Evolutionary conservation across 2,888 invertebrate species (phyloP), one percentile per base, ranked within the genome.

Genomic region (Adelphocoris suturalis): DNA sequence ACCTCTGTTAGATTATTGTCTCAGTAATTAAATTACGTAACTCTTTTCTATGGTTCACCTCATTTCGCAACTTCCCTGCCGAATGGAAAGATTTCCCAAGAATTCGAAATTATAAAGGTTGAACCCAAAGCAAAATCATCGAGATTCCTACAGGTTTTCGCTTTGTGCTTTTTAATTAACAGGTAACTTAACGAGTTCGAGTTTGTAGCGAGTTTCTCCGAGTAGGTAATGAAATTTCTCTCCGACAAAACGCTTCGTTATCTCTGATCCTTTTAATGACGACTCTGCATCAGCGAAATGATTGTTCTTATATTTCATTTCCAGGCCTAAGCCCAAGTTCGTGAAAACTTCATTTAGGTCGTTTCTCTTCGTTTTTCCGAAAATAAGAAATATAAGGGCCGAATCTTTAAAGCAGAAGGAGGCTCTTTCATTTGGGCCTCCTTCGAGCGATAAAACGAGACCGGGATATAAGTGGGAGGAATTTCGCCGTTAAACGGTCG

Each of bases 261-360:
- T 85, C 85, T 85, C 85, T 57, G 85, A 85, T 85, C 85, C 85
- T 85, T 85, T 57, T 85, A 85, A 85, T 57, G 85, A 85, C 78
- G 78, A 23, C 68, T 23, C 27, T 68, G 16, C 68, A 68, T 11
- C 27, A 68, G 12, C 68, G 23, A 68, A 68, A 68, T 68, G 23
- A 68, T 68, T 68, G 68, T 23, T 68, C 68, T 68, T 68, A 68
- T 23, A 68, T 68, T 68, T 68, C 68, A 68, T 4, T 68, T 68
- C 23, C 68, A 68, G 68, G 68, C 27, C 68, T 68, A 4, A 23
- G 5, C 57, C 57, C 57, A 23, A 68, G 1, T 68, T 23, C 68
- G 68, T 68, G 23, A 68, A 5, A 61, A 68, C 68, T 68, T 68
- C 68, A 12, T 68, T 68, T 68, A 68, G 68, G 68, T 13, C 52